phyloP scores from a whole-genome alignment of 92 coral and sea anemone genomes.

The Pocillopora meandrina region DNA sequence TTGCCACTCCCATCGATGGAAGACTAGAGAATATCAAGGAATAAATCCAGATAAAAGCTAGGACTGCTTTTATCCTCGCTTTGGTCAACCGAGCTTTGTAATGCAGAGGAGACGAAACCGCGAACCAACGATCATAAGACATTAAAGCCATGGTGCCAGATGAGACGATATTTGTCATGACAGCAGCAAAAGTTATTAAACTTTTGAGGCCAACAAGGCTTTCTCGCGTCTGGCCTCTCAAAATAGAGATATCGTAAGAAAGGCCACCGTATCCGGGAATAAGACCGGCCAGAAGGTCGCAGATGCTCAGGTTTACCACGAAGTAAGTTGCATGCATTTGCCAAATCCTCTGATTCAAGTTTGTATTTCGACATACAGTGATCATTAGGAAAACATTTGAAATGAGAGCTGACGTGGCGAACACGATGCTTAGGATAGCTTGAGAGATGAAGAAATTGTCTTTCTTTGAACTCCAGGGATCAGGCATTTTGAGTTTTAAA shows the following conservation, averaged over 20 bases:
- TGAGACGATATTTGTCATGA: conserved; percentile 33
- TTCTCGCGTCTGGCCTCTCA: background rate
- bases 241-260: conserved; percentile 12
- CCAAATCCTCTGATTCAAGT: background rate
- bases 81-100: conserved; percentile 20
- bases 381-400: conserved; percentile 14
- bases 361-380: conserved; percentile 15
- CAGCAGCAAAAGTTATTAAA: background rate
- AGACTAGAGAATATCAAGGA: conserved; percentile 38
- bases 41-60: conserved; percentile 45
- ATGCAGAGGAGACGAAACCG: conserved; percentile 36
- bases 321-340: background rate
- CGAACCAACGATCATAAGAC: conserved; percentile 46
- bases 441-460: background rate
- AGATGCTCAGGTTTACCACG: conserved; percentile 14
- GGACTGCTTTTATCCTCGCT: conserved; percentile 16
- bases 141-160: conserved; percentile 27
- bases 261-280: background rate
- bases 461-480: no score
- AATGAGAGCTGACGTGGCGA: conserved; percentile 13
- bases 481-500: no score
- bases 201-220: background rate
- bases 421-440: background rate
- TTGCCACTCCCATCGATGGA: conserved; percentile 32
- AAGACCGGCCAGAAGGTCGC: conserved; percentile 17